A percentile compares a stretch with the other conserved stretches of the same genome.
phyloP scores from a whole-genome alignment of 1,140 invertebrate species.

The Lerema accius region DNA sequence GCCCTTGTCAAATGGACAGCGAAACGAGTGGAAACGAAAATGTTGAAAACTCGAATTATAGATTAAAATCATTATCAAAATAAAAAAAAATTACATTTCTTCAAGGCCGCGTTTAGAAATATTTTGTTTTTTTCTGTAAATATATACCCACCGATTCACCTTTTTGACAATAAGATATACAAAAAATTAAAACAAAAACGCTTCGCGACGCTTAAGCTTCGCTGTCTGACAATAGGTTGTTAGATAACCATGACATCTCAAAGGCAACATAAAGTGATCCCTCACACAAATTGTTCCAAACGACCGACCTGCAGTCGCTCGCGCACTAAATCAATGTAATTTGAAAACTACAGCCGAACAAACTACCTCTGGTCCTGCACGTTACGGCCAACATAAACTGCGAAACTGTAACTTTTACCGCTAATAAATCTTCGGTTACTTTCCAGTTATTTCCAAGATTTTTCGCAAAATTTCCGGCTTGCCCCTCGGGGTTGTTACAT shows the following conservation, averaged over 20 bases:
- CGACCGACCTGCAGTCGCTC: slow-evolving; percentile 10
- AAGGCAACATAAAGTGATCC: not conserved
- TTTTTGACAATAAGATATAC: no score
- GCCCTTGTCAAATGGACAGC: no score
- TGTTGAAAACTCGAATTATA: no score
- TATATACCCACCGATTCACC: no score
- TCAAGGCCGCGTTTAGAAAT: no score
- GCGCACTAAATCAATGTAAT: slow-evolving; percentile 46
- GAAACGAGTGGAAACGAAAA: no score
- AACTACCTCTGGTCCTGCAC: slow-evolving; percentile 42
- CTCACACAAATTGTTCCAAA: slow-evolving; percentile 29
- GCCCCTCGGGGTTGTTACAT: slow-evolving; percentile 6
- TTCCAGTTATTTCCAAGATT: slow-evolving; percentile 41
- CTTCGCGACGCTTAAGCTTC: no score
- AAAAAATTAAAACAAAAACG: no score
- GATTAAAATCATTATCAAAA: no score
- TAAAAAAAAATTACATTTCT: no score
- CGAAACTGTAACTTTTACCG: slow-evolving; percentile 54
- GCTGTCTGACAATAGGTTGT: no score
- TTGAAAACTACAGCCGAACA: slow-evolving; percentile 39
- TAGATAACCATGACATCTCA: not conserved
- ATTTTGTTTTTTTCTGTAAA: no score
- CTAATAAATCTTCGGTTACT: slow-evolving; percentile 52
- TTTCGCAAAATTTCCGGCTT: slow-evolving; percentile 28
- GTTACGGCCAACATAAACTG: slow-evolving; percentile 54